phyloP scores from a whole-genome alignment of 1,140 invertebrate genomes.

The Drosophila busckii region DNA sequence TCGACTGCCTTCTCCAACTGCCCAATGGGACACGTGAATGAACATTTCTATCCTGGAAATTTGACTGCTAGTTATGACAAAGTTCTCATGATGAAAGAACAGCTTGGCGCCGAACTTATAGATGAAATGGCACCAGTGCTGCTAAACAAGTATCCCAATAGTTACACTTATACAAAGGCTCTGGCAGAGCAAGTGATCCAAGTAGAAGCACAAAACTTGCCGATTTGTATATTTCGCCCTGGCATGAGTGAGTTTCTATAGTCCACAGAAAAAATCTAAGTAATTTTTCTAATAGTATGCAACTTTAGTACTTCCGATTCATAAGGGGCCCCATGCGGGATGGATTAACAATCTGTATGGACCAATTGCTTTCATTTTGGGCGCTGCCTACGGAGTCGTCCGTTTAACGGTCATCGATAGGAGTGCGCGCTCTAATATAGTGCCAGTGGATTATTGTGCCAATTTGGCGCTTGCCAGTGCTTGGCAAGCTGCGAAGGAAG shows the following conservation, averaged over 20 bases:
- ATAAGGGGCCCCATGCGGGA: constrained; percentile 84
- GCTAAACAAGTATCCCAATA: constrained; percentile 87
- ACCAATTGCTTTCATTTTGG: constrained; percentile 86
- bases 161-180: constrained; percentile 90
- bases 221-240: constrained; percentile 85
- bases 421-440: constrained; percentile 83
- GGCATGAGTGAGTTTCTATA: constrained; percentile 82
- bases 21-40: constrained; percentile 81
- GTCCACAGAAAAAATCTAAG: neutral
- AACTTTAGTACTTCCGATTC: constrained; percentile 86
- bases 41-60: constrained; percentile 86
- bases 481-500: constrained; percentile 81
- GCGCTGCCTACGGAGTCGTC: constrained; percentile 86
- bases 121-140: constrained; percentile 84
- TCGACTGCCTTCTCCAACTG: constrained; percentile 88
- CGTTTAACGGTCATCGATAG: constrained; percentile 81
- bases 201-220: constrained; percentile 83
- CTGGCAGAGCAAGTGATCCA: constrained; percentile 86
- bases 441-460: constrained; percentile 90
- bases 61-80: constrained; percentile 82
- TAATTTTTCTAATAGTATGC: neutral
- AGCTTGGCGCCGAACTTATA: constrained; percentile 81
- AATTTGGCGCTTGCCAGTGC: constrained; percentile 87
- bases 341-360: constrained; percentile 96
- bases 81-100: constrained; percentile 80